Base-by-base conservation (phyloP, 2,797 vertebrate genomes). In the Siniperca undulata region DNA sequence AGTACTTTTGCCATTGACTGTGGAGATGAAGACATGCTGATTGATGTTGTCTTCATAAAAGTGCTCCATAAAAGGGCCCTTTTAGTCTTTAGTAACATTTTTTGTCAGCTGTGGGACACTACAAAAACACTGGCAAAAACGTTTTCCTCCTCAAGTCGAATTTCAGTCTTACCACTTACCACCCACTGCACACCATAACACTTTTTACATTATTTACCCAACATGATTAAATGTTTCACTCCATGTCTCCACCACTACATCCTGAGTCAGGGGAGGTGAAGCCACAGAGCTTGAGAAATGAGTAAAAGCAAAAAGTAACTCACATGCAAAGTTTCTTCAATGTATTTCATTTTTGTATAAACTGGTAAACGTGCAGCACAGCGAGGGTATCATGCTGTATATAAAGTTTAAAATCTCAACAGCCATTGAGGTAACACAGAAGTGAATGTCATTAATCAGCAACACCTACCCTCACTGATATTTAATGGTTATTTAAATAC, bases 11-110 rank as follows among this genome's bases (percentile, higher is more conserved):
- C 55, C 38, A 52, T 71, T 30, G 11, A 74, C 70, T 58, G 65
- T 56, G 38, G 7, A 52, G 44, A 80, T 30, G 77, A 74, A 44
- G 62, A 59, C 62, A 46, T 16, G 13, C 61, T 74, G 78, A 80
- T 48, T 36, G 16, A 80, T 68, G 66, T 36, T 30, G 30, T 30
- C 30, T 30, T 30, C 30, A 30, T 30, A 30, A 30, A 30, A 30
- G 30, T 30, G 30, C 30, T 30, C 30, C 30, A 30, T 30, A 6
- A 56, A 46, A 38, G 46, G 36, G 44, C 19, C 13, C 20, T 12
- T 22, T 34, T 20, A 58, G 5, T 50, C 59, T 34, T 24, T 64
- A 22, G 24, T 27, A 74, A 36, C 58, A 46, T 67, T 46, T n/a
- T 14, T 69, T 46, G 19, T 50, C 30, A 50, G 44, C 38, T 34